Conservation (phyloP, 2,797 vertebrate species). For the Distichodus sexfasciatus region DNA sequence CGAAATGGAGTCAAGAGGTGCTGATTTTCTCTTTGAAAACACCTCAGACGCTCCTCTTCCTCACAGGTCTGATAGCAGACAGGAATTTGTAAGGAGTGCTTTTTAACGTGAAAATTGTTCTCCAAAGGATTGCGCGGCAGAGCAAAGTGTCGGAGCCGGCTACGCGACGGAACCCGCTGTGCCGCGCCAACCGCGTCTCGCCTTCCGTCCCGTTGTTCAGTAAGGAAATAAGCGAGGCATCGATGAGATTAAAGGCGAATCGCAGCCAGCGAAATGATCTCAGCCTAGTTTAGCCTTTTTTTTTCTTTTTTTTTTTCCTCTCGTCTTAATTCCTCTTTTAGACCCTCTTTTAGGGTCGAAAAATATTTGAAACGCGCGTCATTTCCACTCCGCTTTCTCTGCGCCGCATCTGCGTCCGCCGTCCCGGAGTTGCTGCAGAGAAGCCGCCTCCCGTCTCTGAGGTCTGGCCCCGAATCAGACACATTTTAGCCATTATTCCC, state of each 20-base stretch:
- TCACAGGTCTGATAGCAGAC: neutral
- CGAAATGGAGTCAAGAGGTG: too few species aligned
- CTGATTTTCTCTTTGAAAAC: too few species aligned
- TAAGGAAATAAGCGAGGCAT: neutral
- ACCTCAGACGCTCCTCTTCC: too few species aligned
- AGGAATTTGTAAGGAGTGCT: neutral
- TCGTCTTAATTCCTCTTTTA: too few species aligned
- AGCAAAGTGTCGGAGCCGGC: neutral
- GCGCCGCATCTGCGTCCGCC: neutral
- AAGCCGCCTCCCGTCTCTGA: constrained; percentile 2
- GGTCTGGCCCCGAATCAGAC: constrained; percentile 30
- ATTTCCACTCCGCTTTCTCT: too few species aligned
- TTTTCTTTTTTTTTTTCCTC: too few species aligned
- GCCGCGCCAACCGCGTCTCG: neutral
- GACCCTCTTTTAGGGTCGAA: too few species aligned
- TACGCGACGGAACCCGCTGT: neutral
- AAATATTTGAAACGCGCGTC: too few species aligned
- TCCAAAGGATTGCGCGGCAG: too few species aligned
- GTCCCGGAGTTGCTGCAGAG: constrained; percentile 2
- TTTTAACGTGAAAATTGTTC: neutral
- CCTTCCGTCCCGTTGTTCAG: neutral
- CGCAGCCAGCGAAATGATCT: neutral
- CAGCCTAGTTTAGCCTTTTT: neutral
- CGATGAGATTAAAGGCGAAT: neutral
- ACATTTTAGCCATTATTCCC: constrained; percentile 36